Base-by-base conservation (phyloP, 2,888 invertebrate genomes). In the Drosophila dives region DNA sequence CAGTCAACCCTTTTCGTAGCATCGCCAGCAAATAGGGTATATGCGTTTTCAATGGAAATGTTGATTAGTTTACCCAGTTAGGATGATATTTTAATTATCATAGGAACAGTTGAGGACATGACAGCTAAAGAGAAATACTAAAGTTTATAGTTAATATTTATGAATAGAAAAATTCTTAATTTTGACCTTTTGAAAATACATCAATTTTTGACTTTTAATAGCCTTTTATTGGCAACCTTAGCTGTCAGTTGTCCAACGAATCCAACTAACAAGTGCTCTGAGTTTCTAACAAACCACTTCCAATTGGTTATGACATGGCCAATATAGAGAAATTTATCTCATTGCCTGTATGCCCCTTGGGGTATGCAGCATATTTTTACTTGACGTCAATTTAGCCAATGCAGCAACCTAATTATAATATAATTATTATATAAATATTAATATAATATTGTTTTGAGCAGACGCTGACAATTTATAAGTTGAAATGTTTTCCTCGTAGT, bases 1-100 rank as follows among this genome's bases (percentile, higher is more conserved):
- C 29, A 40, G 40, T 20, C 67, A 83, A 67, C 62, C 71, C 65
- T 36, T 74, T 54, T 36, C 20, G 38, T 59, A 65, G 32, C 53
- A 42, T 26, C 5, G 20, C 20, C 32, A 20, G 17, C 42, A 42
- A 34, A 53, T 5, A 3, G 53, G 33, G 53, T 45, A 69, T 38
- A 32, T 26, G 20, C 7, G 11, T 15, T 17, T n/a, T 45, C 45
- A 42, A 42, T n/a, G 8, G n/a, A 40, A n/a, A 40, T n/a, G 5
- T n/a, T 2, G 17, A 10, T 40, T 40, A n/a, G 3, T n/a, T n/a
- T 4, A 40, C 10, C 17, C n/a, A n/a, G 3, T 20, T 12, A 3
- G 38, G 8, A 38, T 7, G 3, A 8, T 3, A 12, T 20, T 7
- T 3, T 29, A 29, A 29, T 10, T 17, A 38, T 12, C 20, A 12